Evolutionary conservation across 2,888 invertebrate species (phyloP).

Genomic region (Auanema sp.): DNA sequence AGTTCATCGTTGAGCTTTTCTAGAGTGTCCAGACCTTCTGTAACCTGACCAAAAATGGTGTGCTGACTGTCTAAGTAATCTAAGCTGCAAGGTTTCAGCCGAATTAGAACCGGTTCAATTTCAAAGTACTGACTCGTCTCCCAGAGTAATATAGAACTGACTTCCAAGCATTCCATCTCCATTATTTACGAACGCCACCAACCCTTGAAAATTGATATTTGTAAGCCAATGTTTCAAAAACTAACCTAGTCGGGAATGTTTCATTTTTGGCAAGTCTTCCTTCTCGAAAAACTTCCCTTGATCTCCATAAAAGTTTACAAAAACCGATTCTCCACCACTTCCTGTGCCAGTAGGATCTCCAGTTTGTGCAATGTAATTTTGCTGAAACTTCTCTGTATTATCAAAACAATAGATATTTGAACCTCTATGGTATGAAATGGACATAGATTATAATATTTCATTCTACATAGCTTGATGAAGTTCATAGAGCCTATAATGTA

Average conservation of each 20-base stretch:
- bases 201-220: conserved; percentile 38
- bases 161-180: conserved; percentile 82
- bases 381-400: conserved; percentile 65
- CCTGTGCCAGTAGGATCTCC: conserved; percentile 92
- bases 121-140: conserved; percentile 78
- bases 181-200: conserved; percentile 75
- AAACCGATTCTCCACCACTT: conserved; percentile 86
- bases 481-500: conserved; percentile 77
- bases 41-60: conserved; percentile 87
- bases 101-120: conserved; percentile 94
- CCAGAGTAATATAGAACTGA: conserved; percentile 93
- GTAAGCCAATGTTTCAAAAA: background rate
- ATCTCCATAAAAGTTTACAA: conserved; percentile 68
- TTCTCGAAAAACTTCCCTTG: conserved; percentile 77
- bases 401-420: conserved; percentile 1
- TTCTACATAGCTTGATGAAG: conserved; percentile 93
- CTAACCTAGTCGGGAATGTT: conserved; percentile 81
- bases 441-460: conserved; percentile 95
- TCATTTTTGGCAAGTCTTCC: conserved; percentile 86
- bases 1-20: conserved; percentile 88
- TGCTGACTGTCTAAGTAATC: conserved; percentile 85
- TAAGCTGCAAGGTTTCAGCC: conserved; percentile 66
- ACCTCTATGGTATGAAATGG: conserved; percentile 86
- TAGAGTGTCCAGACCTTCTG: conserved; percentile 81
- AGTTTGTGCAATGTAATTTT: conserved; percentile 92